phyloP scores from a whole-genome alignment of 2,113 vertebrate genomes.

The Oenanthe melanoleuca region DNA sequence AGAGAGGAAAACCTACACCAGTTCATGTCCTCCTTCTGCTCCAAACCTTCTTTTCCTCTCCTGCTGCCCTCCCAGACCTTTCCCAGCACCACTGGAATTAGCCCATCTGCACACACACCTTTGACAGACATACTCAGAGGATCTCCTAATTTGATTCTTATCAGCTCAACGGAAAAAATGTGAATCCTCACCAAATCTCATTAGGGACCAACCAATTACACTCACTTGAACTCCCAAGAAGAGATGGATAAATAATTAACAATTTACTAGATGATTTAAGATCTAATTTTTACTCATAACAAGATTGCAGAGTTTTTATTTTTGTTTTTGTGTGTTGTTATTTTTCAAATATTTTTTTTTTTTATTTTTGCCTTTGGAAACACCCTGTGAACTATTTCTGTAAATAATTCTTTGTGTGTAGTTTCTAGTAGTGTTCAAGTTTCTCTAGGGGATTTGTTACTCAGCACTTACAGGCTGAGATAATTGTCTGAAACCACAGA shows the following conservation, averaged over 20 bases:
- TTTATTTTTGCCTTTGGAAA: conserved; percentile 7
- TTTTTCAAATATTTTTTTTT: not conserved
- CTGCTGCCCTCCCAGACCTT: not conserved
- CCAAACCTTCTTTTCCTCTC: not conserved
- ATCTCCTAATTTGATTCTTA: not conserved
- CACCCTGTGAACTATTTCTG: not conserved
- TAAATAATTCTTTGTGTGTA: not conserved
- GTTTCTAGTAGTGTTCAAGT: not conserved
- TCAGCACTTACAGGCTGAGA: not conserved
- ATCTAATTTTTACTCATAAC: not conserved
- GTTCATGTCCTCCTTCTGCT: not conserved
- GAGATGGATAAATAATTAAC: conserved; percentile 18
- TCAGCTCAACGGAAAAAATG: conserved; percentile 13
- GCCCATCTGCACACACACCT: not conserved
- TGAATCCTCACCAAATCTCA: not conserved
- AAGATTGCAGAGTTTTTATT: not conserved
- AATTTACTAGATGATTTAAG: not conserved
- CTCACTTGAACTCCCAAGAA: not conserved
- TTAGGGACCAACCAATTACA: conserved; percentile 1
- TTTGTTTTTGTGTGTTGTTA: too few relatives aligned
- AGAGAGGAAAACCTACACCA: not conserved
- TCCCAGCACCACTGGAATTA: not conserved
- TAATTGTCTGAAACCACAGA: not conserved
- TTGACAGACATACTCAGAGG: not conserved
- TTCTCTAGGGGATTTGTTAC: not conserved